Evolutionary conservation across 2,888 invertebrate species (phyloP), one percentile per base, ranked within the genome.

Genomic region (Drosophila anomelani): DNA sequence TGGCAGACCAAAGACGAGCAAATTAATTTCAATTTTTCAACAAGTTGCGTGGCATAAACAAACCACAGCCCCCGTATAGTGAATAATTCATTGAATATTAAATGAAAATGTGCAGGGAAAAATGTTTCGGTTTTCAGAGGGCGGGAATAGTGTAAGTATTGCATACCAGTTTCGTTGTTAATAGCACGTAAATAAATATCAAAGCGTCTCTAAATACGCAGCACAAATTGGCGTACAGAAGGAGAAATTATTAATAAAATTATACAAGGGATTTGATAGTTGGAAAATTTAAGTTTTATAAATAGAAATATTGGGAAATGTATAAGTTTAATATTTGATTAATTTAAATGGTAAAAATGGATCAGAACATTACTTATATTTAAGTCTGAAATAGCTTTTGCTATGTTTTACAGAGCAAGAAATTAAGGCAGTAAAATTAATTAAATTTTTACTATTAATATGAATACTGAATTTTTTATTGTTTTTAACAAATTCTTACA

Each of bases 171-270:
- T 73, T 44, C 8, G 64, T n/a, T 15, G 64, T 76, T 72, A 78
- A 80, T 85, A 75, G 69, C 73, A 77, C 68, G 73, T 74, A 82
- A 85, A 86, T 86, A 81, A 81, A 83, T 81, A 86, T 76, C 73
- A 87, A 85, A 87, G 80, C 72, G 68, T 60, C 70, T 78, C 58
- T 44, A 85, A 80, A 78, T 77, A 76, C 74, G 57, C 75, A 70
- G 60, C 51, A 39, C 64, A 67, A 82, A 73, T 67, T 51, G 36
- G n/a, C n/a, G 10, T 51, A 51, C 51, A 51, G 20, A 51, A 34
- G 9, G 34, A 51, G 15, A 51, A 34, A 51, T 51, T 44, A 15
- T 51, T 4, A 0, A 51, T n/a, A 2, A 4, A 1, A 7, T 20
- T 34, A 15, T 20, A 1, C 13, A 15, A 34, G 4, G 44, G 1